Conservation (phyloP, 2,113 vertebrate species). For the Brachyhypopomus gauderio region DNA sequence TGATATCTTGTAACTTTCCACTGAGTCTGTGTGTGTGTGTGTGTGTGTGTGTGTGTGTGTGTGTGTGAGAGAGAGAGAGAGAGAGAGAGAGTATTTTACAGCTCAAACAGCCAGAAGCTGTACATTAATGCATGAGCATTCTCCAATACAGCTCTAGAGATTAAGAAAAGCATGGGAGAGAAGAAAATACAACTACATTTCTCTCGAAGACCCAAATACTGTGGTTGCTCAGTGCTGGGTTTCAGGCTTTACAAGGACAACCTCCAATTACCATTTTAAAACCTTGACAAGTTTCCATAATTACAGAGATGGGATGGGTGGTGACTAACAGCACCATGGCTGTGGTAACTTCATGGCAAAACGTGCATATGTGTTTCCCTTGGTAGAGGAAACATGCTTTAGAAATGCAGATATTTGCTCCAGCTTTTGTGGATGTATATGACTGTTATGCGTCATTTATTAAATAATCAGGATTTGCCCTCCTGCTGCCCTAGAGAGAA, state of each 20-base stretch:
- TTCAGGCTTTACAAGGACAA: background rate
- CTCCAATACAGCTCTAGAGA: slow-evolving; percentile 17
- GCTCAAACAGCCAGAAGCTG: slow-evolving; percentile 54
- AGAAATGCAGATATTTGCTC: background rate
- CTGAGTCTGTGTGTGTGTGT: slow-evolving; percentile 43
- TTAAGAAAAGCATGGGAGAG: background rate
- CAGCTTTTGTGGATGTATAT: background rate
- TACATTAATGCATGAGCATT: slow-evolving; percentile 55
- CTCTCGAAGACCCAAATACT: background rate
- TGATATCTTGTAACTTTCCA: slow-evolving; percentile 63
- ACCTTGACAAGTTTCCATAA: slow-evolving; percentile 16
- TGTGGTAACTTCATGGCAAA: background rate
- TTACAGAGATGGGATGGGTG: background rate
- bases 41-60: slow-evolving; percentile 34
- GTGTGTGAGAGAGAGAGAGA: no score
- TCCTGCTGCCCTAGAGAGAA: slow-evolving; percentile 46
- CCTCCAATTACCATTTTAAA: background rate
- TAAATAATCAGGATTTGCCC: background rate
- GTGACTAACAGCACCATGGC: background rate
- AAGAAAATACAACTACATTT: background rate
- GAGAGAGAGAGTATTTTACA: no score
- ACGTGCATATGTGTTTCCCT: background rate
- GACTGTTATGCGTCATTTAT: background rate
- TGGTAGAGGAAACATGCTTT: background rate
- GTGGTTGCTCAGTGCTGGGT: background rate